Evolutionary conservation across 2,113 vertebrate species (phyloP), one percentile per base, ranked within the genome.

Genomic region (Brachypodius melanocephalos): DNA sequence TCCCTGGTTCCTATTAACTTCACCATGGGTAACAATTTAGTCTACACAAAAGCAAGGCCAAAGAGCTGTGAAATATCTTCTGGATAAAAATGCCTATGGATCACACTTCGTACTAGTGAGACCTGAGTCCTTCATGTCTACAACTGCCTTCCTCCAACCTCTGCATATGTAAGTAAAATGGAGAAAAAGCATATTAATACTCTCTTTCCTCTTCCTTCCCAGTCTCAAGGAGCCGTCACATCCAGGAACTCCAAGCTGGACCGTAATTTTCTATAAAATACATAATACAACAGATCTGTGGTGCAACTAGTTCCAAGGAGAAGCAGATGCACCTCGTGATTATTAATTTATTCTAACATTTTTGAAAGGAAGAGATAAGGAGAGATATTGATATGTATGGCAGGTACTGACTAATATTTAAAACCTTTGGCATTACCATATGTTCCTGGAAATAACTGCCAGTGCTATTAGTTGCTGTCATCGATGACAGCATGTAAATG

Each of bases 391-490:
- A 45, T 88, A 81, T 71, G 75, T 88, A 71, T 80, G 73, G 84
- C 63, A 95, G 78, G 38, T 88, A 92, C 65, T 59, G 46, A 75
- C 71, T 94, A 84, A 66, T 88, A 85, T 89, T 93, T 77, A 89
- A 97, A 89, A 91, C 82, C 85, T 92, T 93, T 81, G 72, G 38
- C 87, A 88, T 85, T 76, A 88, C 85, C 87, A 85, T 95, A 79
- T 95, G 96, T 2, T 58, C 81, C 81, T 94, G 62, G 34, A 96
- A 95, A 88, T 82, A 88, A 85, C 38, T 88, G 38, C 62, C 77
- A 80, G 42, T 36, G 34, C 18, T 95, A 63, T 91, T 88, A 94
- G 58, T 54, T 88, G 38, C 91, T 92, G 89, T 73, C 93, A 94
- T 49, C 94, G 85, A 96, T 75, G 87, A 77, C 71, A 93, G 81